A percentile compares a stretch with the other conserved stretches of the same genome.
phyloP scores from a whole-genome alignment of 2,113 vertebrate species.

The Esox niger region DNA sequence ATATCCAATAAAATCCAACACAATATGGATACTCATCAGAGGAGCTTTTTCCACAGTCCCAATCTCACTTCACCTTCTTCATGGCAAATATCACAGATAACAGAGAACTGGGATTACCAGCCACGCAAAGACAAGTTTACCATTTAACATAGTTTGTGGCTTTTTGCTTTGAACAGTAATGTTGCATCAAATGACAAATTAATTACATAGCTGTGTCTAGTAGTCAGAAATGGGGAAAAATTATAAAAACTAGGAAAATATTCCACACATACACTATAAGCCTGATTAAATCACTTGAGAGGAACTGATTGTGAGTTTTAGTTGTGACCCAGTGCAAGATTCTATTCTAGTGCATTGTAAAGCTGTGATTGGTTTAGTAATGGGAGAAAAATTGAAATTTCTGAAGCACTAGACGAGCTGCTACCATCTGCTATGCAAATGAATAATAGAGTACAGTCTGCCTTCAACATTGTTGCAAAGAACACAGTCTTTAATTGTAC shows the following conservation, averaged over 20 bases:
- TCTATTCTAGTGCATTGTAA: slow-evolving; percentile 15
- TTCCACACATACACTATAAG: background rate
- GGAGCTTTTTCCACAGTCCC: slow-evolving; percentile 57
- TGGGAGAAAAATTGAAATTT: slow-evolving; percentile 2
- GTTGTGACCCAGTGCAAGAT: background rate
- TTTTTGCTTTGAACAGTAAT: too few species aligned
- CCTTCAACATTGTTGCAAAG: background rate
- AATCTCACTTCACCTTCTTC: slow-evolving; percentile 55
- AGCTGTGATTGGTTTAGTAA: background rate
- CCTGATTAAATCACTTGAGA: background rate
- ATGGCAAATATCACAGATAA: slow-evolving; percentile 49
- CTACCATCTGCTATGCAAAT: slow-evolving; percentile 25
- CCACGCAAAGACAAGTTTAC: background rate
- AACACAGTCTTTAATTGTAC: slow-evolving; percentile 1
- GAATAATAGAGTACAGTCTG: slow-evolving; percentile 24
- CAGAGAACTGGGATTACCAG: background rate
- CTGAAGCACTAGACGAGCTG: slow-evolving; percentile 8
- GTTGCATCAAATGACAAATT: too few species aligned
- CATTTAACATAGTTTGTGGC: too few species aligned
- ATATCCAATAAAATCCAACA: slow-evolving; percentile 77
- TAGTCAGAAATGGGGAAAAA: too few species aligned
- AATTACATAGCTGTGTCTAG: too few species aligned
- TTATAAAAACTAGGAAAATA: too few species aligned
- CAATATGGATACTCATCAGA: slow-evolving; percentile 54
- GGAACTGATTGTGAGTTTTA: background rate